These are phyloP conservation scores for Microtus richardsoni DNA, from an alignment of 2,113 vertebrate genomes.

Conservation along the genomic window DNA sequence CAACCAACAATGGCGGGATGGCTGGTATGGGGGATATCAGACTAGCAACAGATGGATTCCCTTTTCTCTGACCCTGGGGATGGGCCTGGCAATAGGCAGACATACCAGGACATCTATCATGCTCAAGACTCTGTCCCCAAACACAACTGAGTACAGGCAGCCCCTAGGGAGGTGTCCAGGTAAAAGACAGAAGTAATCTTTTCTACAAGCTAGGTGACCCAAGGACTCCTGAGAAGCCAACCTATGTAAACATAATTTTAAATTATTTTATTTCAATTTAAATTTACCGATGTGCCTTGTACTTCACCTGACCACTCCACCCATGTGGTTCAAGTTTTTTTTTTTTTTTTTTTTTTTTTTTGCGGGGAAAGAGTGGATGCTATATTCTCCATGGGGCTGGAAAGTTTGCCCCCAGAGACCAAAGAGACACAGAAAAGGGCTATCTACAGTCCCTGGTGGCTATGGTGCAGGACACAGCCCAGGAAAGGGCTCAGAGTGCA, in stretches of 20 bases:
- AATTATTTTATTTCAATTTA: background rate
- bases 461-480: background rate
- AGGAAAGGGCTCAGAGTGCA: background rate
- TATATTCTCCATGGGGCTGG: background rate
- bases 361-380: no score
- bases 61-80: background rate
- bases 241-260: background rate
- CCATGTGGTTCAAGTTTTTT: background rate
- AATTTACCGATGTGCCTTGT: background rate
- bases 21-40: background rate
- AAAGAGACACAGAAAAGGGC: background rate
- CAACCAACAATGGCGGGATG: constrained; percentile 28
- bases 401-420: background rate
- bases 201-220: background rate
- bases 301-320: background rate
- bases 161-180: no score
- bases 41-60: background rate
- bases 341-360: background rate
- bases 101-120: background rate
- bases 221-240: background rate
- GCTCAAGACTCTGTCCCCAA: background rate
- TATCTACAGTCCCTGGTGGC: background rate
- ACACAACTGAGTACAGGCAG: background rate
- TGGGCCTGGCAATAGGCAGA: background rate
- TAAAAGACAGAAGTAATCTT: background rate